Conservation (phyloP, 2,113 vertebrate species). For the Periophthalmodon schlosseri region DNA sequence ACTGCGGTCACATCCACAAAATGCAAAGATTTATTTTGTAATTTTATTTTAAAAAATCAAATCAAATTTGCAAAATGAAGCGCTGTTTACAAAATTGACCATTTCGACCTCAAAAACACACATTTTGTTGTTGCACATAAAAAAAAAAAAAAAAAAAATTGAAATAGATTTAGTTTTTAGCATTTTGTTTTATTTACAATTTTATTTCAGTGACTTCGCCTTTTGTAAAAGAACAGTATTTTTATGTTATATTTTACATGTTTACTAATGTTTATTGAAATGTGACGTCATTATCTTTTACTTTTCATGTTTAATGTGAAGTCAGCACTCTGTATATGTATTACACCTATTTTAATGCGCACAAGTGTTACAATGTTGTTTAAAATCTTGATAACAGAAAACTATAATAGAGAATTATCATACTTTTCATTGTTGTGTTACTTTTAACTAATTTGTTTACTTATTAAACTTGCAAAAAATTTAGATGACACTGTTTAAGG, state of each 20-base stretch:
- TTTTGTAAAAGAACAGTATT: slow-evolving; percentile 12
- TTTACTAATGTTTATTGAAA: not conserved
- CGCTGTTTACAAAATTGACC: too few relatives aligned
- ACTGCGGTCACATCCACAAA: too few relatives aligned
- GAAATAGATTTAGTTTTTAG: too few relatives aligned
- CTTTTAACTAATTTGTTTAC: not conserved
- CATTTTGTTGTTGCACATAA: too few relatives aligned
- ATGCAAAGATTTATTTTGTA: too few relatives aligned
- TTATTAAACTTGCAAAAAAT: too few relatives aligned
- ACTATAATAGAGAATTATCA: not conserved
- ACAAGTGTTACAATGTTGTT: not conserved
- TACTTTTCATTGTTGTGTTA: not conserved
- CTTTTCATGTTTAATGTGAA: not conserved
- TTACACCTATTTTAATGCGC: not conserved
- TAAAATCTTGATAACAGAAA: not conserved
- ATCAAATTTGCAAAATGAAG: too few relatives aligned
- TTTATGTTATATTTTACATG: slow-evolving; percentile 15
- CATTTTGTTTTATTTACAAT: too few relatives aligned
- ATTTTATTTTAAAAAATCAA: too few relatives aligned
- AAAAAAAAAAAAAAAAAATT: too few relatives aligned
- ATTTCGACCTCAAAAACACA: too few relatives aligned
- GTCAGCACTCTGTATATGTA: not conserved
- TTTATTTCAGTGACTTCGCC: not conserved
- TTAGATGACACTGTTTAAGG: too few relatives aligned
- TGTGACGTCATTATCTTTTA: not conserved